phyloP scores from a whole-genome alignment of 2,888 invertebrate species.

The Plebejus anna region DNA sequence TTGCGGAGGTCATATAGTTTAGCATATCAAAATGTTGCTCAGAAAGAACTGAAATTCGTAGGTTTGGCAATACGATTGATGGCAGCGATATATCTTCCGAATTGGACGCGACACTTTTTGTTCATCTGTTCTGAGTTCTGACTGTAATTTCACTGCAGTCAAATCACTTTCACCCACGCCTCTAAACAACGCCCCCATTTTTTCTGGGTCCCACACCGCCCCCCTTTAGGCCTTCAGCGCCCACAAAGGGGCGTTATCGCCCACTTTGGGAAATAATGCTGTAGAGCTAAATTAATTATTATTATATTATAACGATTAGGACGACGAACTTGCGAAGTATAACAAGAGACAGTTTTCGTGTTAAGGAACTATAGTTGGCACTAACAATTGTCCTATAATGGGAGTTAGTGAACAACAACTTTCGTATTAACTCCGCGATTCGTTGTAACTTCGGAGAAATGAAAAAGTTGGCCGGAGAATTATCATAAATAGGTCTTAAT shows the following conservation, averaged over 20 bases:
- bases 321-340: not conserved
- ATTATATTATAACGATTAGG: not conserved
- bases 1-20: no score
- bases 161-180: no score
- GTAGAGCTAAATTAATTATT: no score
- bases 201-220: no score
- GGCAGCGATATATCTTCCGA: not conserved
- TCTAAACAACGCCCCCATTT: no score
- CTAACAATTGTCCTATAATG: not conserved
- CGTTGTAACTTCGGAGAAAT: constrained; percentile 10
- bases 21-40: not conserved
- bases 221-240: no score
- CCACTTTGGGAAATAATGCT: no score
- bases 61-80: not conserved
- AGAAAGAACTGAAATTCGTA: not conserved
- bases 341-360: not conserved
- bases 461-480: constrained; percentile 14
- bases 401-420: not conserved
- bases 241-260: no score
- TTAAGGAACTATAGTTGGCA: not conserved
- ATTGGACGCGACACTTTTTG: not conserved
- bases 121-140: not conserved
- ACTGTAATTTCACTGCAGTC: not conserved
- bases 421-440: not conserved
- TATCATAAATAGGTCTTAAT: constrained; percentile 15